phyloP scores from a whole-genome alignment of 2,888 invertebrate genomes.

The Callyntrura sp. region DNA sequence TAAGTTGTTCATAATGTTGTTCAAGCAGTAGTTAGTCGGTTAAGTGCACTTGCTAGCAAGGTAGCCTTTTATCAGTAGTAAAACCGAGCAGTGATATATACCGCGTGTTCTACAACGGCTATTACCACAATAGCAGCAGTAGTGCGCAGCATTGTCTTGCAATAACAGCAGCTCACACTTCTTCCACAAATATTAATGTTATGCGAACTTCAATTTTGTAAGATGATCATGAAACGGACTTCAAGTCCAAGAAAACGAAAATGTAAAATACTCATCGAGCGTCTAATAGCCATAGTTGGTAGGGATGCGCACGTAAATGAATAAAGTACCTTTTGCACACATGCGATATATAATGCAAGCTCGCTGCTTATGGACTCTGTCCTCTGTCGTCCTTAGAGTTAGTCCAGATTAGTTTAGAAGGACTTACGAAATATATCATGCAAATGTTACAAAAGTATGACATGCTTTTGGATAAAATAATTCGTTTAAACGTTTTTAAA shows the following conservation, averaged over 20 bases:
- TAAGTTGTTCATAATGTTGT: constrained; percentile 45
- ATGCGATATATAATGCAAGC: not conserved
- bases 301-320: not conserved
- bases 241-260: constrained; percentile 70
- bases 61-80: constrained; percentile 56
- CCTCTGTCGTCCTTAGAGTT: no score
- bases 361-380: not conserved
- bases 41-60: constrained; percentile 43
- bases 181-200: constrained; percentile 50
- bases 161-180: constrained; percentile 14
- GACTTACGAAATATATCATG: no score
- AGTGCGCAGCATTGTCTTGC: constrained; percentile 14
- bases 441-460: no score
- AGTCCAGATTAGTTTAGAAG: no score
- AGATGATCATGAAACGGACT: constrained; percentile 68
- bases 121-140: not conserved
- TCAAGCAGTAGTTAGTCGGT: constrained; percentile 54
- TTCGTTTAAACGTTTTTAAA: no score
- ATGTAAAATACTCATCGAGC: not conserved
- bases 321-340: not conserved
- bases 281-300: constrained; percentile 2
- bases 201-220: constrained; percentile 53
- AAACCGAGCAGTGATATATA: not conserved
- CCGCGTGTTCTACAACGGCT: not conserved
- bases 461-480: no score